phyloP scores from a whole-genome alignment of 2,113 vertebrate genomes.

The Pedionomus torquatus region DNA sequence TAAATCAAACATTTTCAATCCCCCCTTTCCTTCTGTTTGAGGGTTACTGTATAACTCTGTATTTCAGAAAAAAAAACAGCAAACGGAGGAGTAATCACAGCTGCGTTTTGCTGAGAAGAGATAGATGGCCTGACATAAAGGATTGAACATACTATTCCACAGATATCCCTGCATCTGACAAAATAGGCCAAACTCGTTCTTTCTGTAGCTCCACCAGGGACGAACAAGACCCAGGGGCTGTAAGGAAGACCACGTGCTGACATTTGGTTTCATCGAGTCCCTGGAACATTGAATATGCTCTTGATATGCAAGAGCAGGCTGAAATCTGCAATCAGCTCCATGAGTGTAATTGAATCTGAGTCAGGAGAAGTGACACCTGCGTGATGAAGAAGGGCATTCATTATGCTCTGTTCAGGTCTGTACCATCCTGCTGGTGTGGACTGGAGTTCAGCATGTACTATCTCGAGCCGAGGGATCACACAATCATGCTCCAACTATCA shows the following conservation, averaged over 20 bases:
- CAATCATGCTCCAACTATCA: neutral
- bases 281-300: conserved; percentile 32
- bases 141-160: neutral
- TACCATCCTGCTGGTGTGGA: neutral
- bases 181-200: conserved; percentile 4
- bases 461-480: neutral
- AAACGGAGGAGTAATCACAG: neutral
- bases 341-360: conserved; percentile 33
- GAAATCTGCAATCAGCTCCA: conserved; percentile 61
- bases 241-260: neutral
- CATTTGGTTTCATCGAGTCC: conserved; percentile 12
- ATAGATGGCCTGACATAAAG: conserved; percentile 31
- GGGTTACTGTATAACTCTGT: neutral
- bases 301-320: conserved; percentile 48
- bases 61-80: neutral
- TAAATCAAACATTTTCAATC: neutral
- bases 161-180: conserved; percentile 5
- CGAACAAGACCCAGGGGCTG: neutral
- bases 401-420: conserved; percentile 46
- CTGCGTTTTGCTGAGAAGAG: conserved; percentile 15
- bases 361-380: conserved; percentile 57
- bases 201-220: neutral
- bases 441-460: neutral
- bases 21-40: neutral
- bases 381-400: conserved; percentile 26